Evolutionary conservation across 2,113 vertebrate genomes (phyloP).

Genomic region (Rynchops niger): DNA sequence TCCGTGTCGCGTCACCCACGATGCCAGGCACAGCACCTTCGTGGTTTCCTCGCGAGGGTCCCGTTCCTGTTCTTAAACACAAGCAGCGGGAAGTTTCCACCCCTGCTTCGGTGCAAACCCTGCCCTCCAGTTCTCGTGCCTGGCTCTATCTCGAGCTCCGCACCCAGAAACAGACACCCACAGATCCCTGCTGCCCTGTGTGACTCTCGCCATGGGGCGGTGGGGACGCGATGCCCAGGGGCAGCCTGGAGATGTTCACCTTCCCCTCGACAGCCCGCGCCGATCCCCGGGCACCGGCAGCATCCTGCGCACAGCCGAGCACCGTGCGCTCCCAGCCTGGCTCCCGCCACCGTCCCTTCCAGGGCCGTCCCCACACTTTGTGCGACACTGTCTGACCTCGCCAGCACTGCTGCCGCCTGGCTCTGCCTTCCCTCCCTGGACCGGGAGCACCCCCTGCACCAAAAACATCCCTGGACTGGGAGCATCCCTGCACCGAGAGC

Average conservation of each 20-base stretch:
- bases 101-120: too few relatives aligned
- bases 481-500: neutral
- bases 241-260: slow-evolving; percentile 48
- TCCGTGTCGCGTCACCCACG: slow-evolving; percentile 81
- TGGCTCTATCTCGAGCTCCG: neutral
- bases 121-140: neutral
- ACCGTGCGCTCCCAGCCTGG: neutral
- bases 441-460: too few relatives aligned
- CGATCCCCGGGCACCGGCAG: slow-evolving; percentile 84
- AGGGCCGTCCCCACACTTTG: neutral
- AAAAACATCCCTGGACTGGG: neutral
- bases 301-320: slow-evolving; percentile 81
- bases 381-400: fast-evolving
- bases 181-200: neutral
- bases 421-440: neutral
- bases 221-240: too few relatives aligned
- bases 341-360: neutral
- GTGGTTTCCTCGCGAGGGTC: neutral
- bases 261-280: slow-evolving; percentile 85
- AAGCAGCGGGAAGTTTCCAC: neutral
- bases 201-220: neutral
- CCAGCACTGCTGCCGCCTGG: neutral
- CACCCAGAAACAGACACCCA: neutral
- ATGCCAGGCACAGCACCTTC: neutral
- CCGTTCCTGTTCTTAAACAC: neutral